Percentiles rank a stretch among this genome's conserved stretches.
Conservation (phyloP, 2,888 invertebrate species). For the Pollenia labialis region DNA sequence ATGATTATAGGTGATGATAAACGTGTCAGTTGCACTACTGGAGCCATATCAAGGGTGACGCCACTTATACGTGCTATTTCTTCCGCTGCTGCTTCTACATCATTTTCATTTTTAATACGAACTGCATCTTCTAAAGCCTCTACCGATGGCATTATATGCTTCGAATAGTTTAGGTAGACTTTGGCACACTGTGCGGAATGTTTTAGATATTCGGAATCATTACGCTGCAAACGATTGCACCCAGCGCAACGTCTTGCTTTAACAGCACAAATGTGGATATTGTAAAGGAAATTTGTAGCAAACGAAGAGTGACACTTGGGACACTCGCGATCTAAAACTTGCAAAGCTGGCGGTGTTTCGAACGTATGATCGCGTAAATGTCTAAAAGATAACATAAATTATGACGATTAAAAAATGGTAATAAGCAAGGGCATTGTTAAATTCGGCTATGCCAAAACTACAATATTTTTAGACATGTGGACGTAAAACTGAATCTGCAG, state of each 20-base stretch:
- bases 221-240: slow-evolving; percentile 78
- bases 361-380: slow-evolving; percentile 80
- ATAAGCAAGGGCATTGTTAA: too few species aligned
- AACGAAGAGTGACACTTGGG: slow-evolving; percentile 81
- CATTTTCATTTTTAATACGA: slow-evolving; percentile 80
- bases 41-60: slow-evolving; percentile 77
- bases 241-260: slow-evolving; percentile 81
- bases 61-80: slow-evolving; percentile 61
- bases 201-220: slow-evolving; percentile 78
- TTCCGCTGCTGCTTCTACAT: slow-evolving; percentile 77
- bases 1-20: slow-evolving; percentile 78
- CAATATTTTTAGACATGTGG: too few species aligned
- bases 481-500: too few species aligned
- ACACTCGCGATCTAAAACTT: slow-evolving; percentile 81
- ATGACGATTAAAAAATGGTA: too few species aligned
- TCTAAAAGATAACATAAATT: slow-evolving; percentile 71
- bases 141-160: slow-evolving; percentile 78
- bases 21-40: slow-evolving; percentile 80
- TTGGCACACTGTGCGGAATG: slow-evolving; percentile 81
- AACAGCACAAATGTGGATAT: slow-evolving; percentile 82
- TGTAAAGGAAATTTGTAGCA: slow-evolving; percentile 82
- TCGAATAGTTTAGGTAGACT: slow-evolving; percentile 79
- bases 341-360: slow-evolving; percentile 75
- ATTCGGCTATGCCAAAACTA: too few species aligned
- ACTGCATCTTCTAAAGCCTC: slow-evolving; percentile 77